Evolutionary conservation across 2,888 invertebrate species (phyloP).

Genomic region (Caenorhabditis doughertyi): DNA sequence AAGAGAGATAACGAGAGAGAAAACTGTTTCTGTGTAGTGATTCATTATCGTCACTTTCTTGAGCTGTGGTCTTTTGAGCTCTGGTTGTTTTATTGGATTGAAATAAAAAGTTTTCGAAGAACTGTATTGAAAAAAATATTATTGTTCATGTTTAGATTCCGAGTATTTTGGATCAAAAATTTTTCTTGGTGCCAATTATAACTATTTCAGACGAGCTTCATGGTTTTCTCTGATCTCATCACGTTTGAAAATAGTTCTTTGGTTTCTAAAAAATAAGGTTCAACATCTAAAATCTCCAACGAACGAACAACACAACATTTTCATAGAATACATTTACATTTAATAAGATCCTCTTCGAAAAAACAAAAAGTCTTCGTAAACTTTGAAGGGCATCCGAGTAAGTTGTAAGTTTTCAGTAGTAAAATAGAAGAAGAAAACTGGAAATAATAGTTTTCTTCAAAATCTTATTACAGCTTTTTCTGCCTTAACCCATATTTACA

Average conservation of each 20-base stretch:
- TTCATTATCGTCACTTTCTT: background rate
- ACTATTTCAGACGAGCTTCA: too few species aligned
- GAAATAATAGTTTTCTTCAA: background rate
- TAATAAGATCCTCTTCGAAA: background rate
- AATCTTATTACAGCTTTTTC: background rate
- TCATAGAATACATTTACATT: background rate
- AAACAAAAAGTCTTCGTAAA: background rate
- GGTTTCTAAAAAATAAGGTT: background rate
- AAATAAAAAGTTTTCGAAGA: too few species aligned
- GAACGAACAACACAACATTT: background rate
- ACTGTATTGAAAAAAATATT: too few species aligned
- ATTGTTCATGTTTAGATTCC: too few species aligned
- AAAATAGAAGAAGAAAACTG: background rate
- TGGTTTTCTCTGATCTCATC: background rate
- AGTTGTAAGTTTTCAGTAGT: background rate
- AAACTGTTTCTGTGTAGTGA: background rate
- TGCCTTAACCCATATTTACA: background rate
- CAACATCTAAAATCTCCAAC: background rate
- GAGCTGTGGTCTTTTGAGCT: constrained; percentile 32
- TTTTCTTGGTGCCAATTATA: too few species aligned
- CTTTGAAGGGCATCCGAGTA: background rate
- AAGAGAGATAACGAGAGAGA: too few species aligned
- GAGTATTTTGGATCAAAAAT: too few species aligned
- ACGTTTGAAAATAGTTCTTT: background rate
- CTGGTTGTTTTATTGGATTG: background rate